Percentiles rank a stretch among this genome's conserved stretches.
These are phyloP conservation scores for zebrafish (Danio rerio) DNA, from an alignment of 2,113 vertebrate species.

Conservation along the genomic window DNA sequence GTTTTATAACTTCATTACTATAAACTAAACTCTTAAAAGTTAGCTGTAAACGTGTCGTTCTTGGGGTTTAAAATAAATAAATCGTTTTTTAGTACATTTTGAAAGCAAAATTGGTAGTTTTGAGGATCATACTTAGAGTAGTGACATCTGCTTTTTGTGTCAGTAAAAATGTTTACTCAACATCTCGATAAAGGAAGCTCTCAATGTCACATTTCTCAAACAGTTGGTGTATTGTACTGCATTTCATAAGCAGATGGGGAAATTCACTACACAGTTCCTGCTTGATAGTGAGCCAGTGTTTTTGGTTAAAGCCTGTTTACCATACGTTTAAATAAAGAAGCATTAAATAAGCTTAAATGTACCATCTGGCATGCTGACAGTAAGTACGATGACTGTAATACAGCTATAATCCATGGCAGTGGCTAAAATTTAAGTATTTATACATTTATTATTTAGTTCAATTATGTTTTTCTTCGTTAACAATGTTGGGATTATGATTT, in stretches of 20 bases:
- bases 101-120: background rate
- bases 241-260: background rate
- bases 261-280: background rate
- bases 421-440: no score
- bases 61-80: background rate
- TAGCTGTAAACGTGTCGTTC: conserved; percentile 32
- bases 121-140: background rate
- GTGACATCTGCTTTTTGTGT: background rate
- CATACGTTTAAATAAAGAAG: background rate
- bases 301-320: background rate
- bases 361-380: no score
- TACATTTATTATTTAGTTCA: no score
- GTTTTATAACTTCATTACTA: conserved; percentile 74
- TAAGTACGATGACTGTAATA: no score
- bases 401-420: no score
- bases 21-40: conserved; percentile 68
- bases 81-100: background rate
- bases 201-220: background rate
- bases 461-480: no score
- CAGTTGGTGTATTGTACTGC: background rate
- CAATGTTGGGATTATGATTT: no score
- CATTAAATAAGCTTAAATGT: background rate
- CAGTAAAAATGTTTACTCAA: background rate
- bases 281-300: background rate
- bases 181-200: background rate